phyloP scores from a whole-genome alignment of 2,888 invertebrate genomes.

The Agapetus fuscipes region DNA sequence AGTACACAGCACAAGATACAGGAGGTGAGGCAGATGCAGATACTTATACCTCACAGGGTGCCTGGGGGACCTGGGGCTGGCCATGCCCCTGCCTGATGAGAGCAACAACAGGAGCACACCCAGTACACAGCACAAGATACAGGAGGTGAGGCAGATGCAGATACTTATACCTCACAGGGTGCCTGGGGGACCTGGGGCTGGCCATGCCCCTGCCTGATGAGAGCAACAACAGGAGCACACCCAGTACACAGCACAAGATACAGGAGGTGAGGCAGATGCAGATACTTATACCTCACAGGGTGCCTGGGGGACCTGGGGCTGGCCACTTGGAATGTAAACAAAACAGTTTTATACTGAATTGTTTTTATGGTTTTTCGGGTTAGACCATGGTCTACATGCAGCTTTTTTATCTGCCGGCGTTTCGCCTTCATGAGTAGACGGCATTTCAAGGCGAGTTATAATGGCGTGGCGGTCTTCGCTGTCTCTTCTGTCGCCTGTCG shows the following conservation, averaged over 20 bases:
- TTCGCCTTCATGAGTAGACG: too few species aligned
- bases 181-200: conserved; percentile 79
- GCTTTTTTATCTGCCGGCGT: too few species aligned
- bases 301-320: conserved; percentile 81
- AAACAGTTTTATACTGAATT: too few species aligned
- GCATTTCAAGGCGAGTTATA: too few species aligned
- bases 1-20: conserved; percentile 14
- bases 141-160: too few species aligned
- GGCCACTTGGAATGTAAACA: conserved; percentile 34
- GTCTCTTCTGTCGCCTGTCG: too few species aligned
- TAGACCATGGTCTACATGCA: too few species aligned
- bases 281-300: conserved; percentile 66
- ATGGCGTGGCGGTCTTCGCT: too few species aligned
- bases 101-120: conserved; percentile 2
- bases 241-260: conserved; percentile 11
- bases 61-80: conserved; percentile 79
- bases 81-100: conserved; percentile 37
- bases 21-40: too few species aligned
- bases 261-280: conserved; percentile 21
- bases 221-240: conserved; percentile 1
- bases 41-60: conserved; percentile 69
- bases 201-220: conserved; percentile 42
- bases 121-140: conserved; percentile 13
- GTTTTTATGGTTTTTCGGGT: too few species aligned
- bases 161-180: conserved; percentile 67